A percentile compares a stretch with the other conserved stretches of the same genome.
Conservation (phyloP, 2,113 vertebrate species). For the Cephalopholis sonnerati region DNA sequence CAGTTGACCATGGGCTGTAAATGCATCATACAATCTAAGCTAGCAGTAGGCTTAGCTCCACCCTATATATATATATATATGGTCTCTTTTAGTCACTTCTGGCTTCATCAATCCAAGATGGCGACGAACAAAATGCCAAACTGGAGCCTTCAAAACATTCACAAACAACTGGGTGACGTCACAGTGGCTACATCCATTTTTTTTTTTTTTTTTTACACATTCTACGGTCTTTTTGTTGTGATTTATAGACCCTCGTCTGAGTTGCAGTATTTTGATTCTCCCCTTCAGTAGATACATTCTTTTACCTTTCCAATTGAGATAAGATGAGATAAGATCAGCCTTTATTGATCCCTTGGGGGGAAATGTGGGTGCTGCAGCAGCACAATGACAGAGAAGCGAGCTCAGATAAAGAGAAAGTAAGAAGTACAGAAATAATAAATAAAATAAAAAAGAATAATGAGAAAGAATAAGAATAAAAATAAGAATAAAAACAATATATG, state of each 20-base stretch:
- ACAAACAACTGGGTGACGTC: too few species aligned
- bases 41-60: too few species aligned
- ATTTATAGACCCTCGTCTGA: neutral
- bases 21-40: too few species aligned
- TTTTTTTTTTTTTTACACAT: too few species aligned
- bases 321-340: neutral
- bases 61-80: too few species aligned
- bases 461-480: neutral
- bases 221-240: neutral
- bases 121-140: too few species aligned
- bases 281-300: neutral
- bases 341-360: neutral
- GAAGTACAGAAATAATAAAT: too few species aligned
- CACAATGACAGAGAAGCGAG: neutral
- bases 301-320: slow-evolving; percentile 7
- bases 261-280: neutral
- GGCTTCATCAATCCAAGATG: too few species aligned
- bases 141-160: too few species aligned
- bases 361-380: neutral
- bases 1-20: too few species aligned
- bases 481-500: neutral
- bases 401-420: neutral
- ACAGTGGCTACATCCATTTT: too few species aligned
- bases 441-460: neutral
- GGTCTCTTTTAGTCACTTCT: too few species aligned